phyloP scores from a whole-genome alignment of 2,888 invertebrate species.

The Orchestes rusci region DNA sequence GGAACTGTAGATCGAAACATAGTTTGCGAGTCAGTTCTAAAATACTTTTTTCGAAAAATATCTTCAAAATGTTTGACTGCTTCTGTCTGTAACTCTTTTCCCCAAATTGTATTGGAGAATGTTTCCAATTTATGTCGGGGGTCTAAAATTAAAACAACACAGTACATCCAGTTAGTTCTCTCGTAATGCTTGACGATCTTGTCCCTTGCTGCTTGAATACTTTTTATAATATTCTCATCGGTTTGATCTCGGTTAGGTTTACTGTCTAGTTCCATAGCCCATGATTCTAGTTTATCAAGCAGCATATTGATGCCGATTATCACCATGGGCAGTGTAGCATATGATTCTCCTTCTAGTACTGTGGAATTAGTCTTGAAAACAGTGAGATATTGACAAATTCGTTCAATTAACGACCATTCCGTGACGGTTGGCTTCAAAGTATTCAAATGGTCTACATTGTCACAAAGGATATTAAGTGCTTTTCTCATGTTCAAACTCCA shows the following conservation, averaged over 20 bases:
- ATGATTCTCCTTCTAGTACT: constrained; percentile 22
- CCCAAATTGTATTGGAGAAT: constrained; percentile 17
- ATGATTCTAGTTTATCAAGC: constrained; percentile 17
- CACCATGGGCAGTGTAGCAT: constrained; percentile 24
- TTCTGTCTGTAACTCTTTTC: constrained; percentile 10
- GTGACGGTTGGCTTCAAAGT: constrained; percentile 1
- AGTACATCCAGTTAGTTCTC: constrained; percentile 16
- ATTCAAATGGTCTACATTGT: constrained; percentile 13
- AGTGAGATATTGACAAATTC: constrained; percentile 20
- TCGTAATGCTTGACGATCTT: constrained; percentile 9
- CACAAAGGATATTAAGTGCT: constrained; percentile 18
- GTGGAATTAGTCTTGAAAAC: constrained; percentile 22
- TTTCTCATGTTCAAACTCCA: constrained; percentile 5
- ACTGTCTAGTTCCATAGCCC: constrained; percentile 14
- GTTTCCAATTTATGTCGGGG: constrained; percentile 9
- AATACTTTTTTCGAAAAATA: constrained; percentile 12
- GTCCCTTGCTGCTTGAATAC: constrained; percentile 18
- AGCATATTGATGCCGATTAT: constrained; percentile 21
- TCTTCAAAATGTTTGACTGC: constrained; percentile 16
- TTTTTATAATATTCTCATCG: constrained; percentile 14
- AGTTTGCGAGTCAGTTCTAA: constrained; percentile 4
- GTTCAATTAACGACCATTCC: constrained; percentile 17
- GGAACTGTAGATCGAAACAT: not conserved
- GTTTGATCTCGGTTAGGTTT: constrained; percentile 13
- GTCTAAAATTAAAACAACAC: constrained; percentile 9